A percentile compares a stretch with the other conserved stretches of the same genome.
These are phyloP conservation scores for Cremastobaeus sp. DNA, from an alignment of 2,888 invertebrate genomes.

Conservation along the genomic window DNA sequence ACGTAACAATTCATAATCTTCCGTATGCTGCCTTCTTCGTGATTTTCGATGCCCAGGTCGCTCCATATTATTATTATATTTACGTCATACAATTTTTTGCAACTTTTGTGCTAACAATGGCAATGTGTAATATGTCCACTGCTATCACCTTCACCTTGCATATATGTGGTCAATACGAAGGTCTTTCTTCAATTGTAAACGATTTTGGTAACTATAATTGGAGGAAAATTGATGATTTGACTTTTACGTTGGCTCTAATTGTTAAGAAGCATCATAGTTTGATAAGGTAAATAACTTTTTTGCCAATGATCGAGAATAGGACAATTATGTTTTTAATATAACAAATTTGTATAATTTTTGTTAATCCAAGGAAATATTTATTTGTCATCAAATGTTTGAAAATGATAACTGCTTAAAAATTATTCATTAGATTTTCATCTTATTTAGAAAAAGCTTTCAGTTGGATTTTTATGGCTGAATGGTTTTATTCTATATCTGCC, in stretches of 20 bases:
- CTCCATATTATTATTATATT: slow-evolving; percentile 9
- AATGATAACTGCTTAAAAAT: not conserved
- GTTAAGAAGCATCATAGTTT: not conserved
- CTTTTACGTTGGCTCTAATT: not conserved
- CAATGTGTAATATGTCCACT: not conserved
- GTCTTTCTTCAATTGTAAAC: not conserved
- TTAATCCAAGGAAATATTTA: no score
- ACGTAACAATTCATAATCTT: slow-evolving; percentile 1
- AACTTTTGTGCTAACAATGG: not conserved
- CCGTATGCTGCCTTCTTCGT: not conserved
- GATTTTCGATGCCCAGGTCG: slow-evolving; percentile 1
- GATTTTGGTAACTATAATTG: not conserved
- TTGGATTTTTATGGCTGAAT: slow-evolving; percentile 5
- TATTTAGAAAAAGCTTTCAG: not conserved
- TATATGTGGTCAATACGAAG: slow-evolving; percentile 13
- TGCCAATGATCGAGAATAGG: not conserved
- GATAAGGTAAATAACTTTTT: slow-evolving; percentile 1
- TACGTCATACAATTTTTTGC: not conserved
- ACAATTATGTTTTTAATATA: not conserved
- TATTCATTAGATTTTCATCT: not conserved
- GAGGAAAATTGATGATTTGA: not conserved
- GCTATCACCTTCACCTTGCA: slow-evolving; percentile 7
- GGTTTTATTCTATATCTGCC: slow-evolving; percentile 3
- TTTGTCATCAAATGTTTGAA: no score
- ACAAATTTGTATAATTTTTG: no score